These are phyloP conservation scores for Kuschelorhynchus macadamiae DNA, from an alignment of 2,888 invertebrate genomes.

Conservation along the genomic window DNA sequence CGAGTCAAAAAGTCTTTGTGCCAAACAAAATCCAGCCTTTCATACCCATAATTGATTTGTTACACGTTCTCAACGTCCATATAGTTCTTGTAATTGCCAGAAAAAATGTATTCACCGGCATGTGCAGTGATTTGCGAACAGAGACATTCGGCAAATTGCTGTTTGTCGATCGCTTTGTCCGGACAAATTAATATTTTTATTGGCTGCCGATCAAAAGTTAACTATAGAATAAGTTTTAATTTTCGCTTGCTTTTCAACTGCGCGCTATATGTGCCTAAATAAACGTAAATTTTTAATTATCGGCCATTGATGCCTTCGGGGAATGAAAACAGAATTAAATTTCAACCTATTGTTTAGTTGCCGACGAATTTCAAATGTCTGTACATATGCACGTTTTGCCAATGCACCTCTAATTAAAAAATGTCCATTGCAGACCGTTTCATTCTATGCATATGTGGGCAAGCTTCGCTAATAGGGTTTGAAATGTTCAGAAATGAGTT, in stretches of 20 bases:
- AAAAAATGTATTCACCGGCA: conserved; percentile 6
- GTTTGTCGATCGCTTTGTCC: conserved; percentile 18
- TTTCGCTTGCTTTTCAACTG: conserved; percentile 55
- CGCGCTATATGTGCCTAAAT: conserved; percentile 61
- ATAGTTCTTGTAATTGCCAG: conserved; percentile 10
- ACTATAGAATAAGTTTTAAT: conserved; percentile 60
- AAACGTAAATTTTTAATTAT: conserved; percentile 68
- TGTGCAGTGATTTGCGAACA: conserved; percentile 22
- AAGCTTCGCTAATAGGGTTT: conserved; percentile 35
- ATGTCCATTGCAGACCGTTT: conserved; percentile 61
- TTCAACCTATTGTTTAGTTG: conserved; percentile 63
- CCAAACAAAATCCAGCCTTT: not conserved
- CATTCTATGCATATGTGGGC: conserved; percentile 27
- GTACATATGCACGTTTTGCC: conserved; percentile 53
- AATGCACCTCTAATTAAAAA: conserved; percentile 62
- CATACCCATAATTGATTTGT: not conserved
- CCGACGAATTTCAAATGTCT: conserved; percentile 59
- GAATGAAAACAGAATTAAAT: conserved; percentile 65
- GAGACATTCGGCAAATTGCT: conserved; percentile 13
- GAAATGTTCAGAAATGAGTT: conserved; percentile 33
- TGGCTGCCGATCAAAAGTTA: conserved; percentile 56
- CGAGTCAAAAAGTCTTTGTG: too few relatives aligned
- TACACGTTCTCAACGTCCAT: conserved; percentile 12
- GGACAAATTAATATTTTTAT: conserved; percentile 56
- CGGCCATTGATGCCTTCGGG: conserved; percentile 65